Evolutionary conservation across 2,888 invertebrate genomes (phyloP).

Genomic region (Pollenia griseotomentosa): DNA sequence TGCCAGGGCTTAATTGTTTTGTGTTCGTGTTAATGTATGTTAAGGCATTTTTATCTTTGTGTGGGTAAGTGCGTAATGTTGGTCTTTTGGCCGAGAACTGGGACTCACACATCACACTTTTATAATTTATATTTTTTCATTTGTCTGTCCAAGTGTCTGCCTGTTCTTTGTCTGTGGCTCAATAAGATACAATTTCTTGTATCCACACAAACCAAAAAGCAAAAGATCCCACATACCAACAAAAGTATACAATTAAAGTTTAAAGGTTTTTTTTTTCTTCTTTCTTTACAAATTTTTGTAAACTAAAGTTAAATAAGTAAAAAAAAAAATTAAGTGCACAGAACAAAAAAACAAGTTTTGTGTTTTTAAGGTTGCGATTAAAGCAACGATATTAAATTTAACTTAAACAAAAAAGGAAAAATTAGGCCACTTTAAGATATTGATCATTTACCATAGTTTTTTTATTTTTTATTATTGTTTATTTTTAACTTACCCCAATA

Average conservation of each 20-base stretch:
- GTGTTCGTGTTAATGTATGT: background rate
- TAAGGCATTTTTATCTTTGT: background rate
- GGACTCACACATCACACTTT: background rate
- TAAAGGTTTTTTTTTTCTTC: conserved; percentile 14
- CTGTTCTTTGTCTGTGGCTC: conserved; percentile 23
- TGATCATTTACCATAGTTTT: conserved; percentile 23
- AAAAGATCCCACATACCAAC: background rate
- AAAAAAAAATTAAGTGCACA: background rate
- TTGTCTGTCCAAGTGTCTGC: conserved; percentile 21
- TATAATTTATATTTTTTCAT: background rate
- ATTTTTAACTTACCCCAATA: conserved; percentile 90
- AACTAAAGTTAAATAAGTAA: background rate
- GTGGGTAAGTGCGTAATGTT: conserved; percentile 26
- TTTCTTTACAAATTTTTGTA: background rate
- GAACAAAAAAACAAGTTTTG: conserved; percentile 21
- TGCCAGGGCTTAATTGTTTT: conserved; percentile 32
- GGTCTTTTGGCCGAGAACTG: background rate
- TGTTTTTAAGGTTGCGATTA: background rate
- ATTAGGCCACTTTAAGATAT: conserved; percentile 25
- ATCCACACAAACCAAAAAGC: background rate
- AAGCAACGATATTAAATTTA: background rate
- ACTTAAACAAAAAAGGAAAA: background rate
- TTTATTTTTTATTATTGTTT: background rate
- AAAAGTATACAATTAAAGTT: conserved; percentile 6
- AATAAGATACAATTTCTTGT: conserved; percentile 34